Evolutionary conservation across 2,888 invertebrate genomes (phyloP).

Genomic region (Andricus curvator): DNA sequence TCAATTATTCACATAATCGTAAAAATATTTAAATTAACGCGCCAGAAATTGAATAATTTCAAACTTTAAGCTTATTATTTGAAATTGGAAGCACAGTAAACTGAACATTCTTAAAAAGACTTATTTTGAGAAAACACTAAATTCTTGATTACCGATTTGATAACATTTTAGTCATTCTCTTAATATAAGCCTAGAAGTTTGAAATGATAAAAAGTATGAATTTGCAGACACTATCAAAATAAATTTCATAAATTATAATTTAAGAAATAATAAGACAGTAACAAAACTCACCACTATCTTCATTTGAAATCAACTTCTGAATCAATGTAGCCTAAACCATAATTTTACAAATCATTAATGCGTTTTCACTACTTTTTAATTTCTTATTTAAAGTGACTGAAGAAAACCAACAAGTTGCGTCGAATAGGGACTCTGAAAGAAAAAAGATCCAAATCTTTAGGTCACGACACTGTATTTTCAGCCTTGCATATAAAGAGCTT

Average conservation of each 20-base stretch:
- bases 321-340: neutral
- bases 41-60: neutral
- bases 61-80: neutral
- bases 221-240: too few relatives aligned
- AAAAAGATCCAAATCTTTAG: conserved; percentile 14
- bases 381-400: neutral
- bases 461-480: conserved; percentile 9
- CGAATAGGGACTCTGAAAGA: neutral
- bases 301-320: neutral
- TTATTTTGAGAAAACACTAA: too few relatives aligned
- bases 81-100: too few relatives aligned
- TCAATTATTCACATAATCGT: too few relatives aligned
- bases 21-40: too few relatives aligned
- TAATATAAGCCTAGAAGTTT: too few relatives aligned
- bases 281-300: neutral
- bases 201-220: too few relatives aligned
- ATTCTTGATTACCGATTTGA: too few relatives aligned
- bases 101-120: too few relatives aligned
- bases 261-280: neutral
- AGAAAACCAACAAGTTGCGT: neutral
- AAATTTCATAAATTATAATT: too few relatives aligned
- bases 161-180: too few relatives aligned
- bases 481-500: neutral
- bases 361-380: neutral
- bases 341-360: neutral